Conservation (phyloP, 2,888 invertebrate genomes). For the Micoletzkya japonica region DNA sequence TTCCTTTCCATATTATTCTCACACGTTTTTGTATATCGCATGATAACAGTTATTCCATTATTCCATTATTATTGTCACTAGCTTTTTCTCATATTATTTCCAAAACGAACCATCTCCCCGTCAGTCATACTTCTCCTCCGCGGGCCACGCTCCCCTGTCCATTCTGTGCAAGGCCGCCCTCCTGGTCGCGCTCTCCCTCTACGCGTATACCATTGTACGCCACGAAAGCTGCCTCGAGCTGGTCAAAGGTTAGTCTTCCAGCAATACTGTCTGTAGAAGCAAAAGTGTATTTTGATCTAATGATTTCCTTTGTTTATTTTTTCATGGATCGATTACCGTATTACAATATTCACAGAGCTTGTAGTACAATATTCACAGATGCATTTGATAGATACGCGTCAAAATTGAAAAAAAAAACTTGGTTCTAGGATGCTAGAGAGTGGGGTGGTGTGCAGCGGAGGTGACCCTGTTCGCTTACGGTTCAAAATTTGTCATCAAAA, state of each 20-base stretch:
- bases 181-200: not conserved
- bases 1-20: no score
- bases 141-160: not conserved
- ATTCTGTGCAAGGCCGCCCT: constrained; percentile 1
- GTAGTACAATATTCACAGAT: no score
- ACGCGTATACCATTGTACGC: constrained; percentile 19
- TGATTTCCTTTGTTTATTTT: not conserved
- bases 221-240: constrained; percentile 17
- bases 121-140: constrained; percentile 13
- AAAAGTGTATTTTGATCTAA: no score
- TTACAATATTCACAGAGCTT: no score
- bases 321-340: not conserved
- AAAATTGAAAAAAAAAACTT: not conserved
- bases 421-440: not conserved
- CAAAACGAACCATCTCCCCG: not conserved
- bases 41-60: no score
- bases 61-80: no score
- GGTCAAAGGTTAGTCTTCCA: constrained; percentile 3
- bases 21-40: no score
- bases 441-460: no score
- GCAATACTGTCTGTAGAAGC: no score
- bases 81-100: not conserved
- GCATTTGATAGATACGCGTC: no score
- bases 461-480: no score
- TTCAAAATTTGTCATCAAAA: no score